Evolutionary conservation across 2,888 invertebrate genomes (phyloP), one percentile per base, ranked within the genome.

Genomic region (Nomada ruficornis): DNA sequence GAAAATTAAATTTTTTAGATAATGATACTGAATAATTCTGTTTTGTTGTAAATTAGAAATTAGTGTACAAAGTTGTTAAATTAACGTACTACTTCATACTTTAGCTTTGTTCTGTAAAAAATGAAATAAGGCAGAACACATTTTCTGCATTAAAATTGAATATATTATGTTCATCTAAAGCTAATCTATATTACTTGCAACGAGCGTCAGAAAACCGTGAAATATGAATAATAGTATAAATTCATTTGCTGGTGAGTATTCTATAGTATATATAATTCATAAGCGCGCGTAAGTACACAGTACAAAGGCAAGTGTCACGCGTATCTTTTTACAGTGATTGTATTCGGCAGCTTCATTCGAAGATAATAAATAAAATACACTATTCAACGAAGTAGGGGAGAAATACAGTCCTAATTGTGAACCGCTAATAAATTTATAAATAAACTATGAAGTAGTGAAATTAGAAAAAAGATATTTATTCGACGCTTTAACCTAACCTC

Each of bases 1-100:
- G 77, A 18, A 88, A 86, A 71, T 67, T 85, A n/a, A 78, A 69
- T 44, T 65, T 18, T 55, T 57, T 73, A 77, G 55, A 79, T 13
- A 50, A 44, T 0, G 75, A 64, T 72, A 65, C 62, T 5, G 50
- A 72, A 65, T 84, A 84, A 74, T 64, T 10, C 73, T 70, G n/a
- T 26, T 63, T 50, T 11, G 20, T 4, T 65, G 15, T n/a, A 18
- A 65, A 62, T 68, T 81, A 15, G 13, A 60, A 68, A 54, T n/a
- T 69, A 63, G 18, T 47, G 47, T 11, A 60, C 10, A 64, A 60
- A 42, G 4, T 44, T 57, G 13, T 54, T 23, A 13, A 36, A 72
- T 57, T 23, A 57, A 20, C 26, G 10, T 20, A 7, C 55, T 20
- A 63, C 55, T 62, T 29, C 44, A 29, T 68, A 36, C 62, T n/a